Base-by-base conservation (phyloP, 2,797 vertebrate genomes). In the Emydoidea blandingii region DNA sequence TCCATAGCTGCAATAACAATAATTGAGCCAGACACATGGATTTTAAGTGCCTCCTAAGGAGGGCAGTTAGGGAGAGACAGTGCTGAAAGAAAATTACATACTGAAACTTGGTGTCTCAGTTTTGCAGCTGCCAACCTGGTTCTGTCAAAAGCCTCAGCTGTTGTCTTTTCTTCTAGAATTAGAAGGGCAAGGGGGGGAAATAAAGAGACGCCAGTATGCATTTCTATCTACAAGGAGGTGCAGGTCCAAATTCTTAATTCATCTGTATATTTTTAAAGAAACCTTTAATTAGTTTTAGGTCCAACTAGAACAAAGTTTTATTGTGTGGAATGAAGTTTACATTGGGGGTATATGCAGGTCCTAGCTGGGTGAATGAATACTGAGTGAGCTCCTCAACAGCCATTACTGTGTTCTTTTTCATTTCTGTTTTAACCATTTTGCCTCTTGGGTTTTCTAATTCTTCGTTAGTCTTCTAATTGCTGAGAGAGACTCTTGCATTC, bases 11-110 rank as follows among this genome's bases (percentile, higher is more conserved):
- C 91, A 78, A 81, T 86, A 97, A 95, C 95, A 95, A 29, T 98
- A 98, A 98, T 97, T 97, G 96, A 97, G 84, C 86, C 91, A 98
- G 98, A 97, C 98, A 98, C 94, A 81, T 91, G 92, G 93, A 97
- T 97, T 97, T 97, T 97, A 96, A 98, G 94, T 92, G 86, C 90
- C 90, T 97, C 97, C 95, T 97, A 93, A 97, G 97, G 97, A 95
- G 96, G 94, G 97, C 97, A 97, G 96, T 98, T 97, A 96, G 90
- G 86, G 97, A 97, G 85, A 93, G 91, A 96, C 72, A 89, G 56
- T 91, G 78, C 92, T 92, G 96, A 94, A 95, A 94, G 91, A 86
- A 92, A 97, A 96, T 94, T 92, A 90, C 79, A 89, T 12, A 85
- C 90, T 93, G 94, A 97, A 97, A 97, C 94, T 97, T 12, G 2